These are phyloP conservation scores for Calycopis cecrops DNA, from an alignment of 1,140 invertebrate species.

Conservation along the genomic window DNA sequence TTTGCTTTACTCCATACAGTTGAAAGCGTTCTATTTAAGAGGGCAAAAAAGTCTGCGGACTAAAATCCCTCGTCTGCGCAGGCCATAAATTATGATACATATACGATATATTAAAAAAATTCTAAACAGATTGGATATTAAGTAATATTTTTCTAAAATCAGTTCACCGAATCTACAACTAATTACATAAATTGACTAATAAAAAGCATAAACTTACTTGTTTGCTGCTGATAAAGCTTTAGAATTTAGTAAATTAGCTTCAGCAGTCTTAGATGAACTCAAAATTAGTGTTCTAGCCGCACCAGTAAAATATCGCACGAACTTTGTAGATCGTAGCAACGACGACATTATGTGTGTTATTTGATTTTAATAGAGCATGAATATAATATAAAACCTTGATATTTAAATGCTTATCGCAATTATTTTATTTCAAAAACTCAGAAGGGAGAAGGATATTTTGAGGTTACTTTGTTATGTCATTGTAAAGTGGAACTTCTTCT, in stretches of 20 bases:
- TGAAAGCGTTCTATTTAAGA: too few species aligned
- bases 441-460: slow-evolving; percentile 24
- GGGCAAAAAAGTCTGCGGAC: too few species aligned
- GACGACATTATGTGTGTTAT: slow-evolving; percentile 74
- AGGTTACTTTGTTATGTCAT: slow-evolving; percentile 49
- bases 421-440: not conserved
- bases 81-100: too few species aligned
- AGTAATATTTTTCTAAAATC: too few species aligned
- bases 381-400: not conserved
- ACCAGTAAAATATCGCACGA: slow-evolving; percentile 81
- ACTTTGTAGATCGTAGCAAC: slow-evolving; percentile 80
- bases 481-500: not conserved
- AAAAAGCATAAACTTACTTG: slow-evolving; percentile 41
- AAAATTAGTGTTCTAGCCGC: slow-evolving; percentile 80
- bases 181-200: not conserved
- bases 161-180: too few species aligned
- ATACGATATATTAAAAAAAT: too few species aligned
- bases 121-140: too few species aligned
- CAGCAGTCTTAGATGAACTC: slow-evolving; percentile 72
- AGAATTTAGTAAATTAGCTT: slow-evolving; percentile 52
- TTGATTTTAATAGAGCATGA: not conserved
- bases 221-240: slow-evolving; percentile 50
- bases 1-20: too few species aligned
- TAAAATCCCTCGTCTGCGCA: too few species aligned
- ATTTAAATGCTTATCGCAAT: too few species aligned